Evolutionary conservation across 1,140 invertebrate genomes (phyloP).

Genomic region (Plutomurus gul): DNA sequence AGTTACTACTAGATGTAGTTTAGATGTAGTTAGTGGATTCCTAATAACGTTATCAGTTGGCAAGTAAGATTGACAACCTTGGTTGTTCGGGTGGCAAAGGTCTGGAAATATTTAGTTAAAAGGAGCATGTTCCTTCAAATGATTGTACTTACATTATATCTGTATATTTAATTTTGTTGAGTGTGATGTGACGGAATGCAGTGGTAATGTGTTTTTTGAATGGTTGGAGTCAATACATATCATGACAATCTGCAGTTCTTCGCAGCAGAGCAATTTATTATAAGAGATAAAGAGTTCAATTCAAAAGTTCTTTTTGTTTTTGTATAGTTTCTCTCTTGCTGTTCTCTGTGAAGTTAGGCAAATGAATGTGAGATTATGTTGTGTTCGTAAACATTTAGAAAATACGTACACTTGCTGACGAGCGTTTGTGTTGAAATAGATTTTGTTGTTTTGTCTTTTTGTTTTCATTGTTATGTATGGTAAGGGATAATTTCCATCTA

Average conservation of each 20-base stretch:
- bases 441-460: not conserved
- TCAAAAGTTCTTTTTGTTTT: not conserved
- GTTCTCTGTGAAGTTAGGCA: not conserved
- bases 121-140: no score
- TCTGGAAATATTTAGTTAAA: no score
- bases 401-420: no score
- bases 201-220: no score
- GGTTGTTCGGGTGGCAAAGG: no score
- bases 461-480: not conserved
- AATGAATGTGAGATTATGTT: not conserved
- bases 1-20: not conserved
- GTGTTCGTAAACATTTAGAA: not conserved
- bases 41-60: not conserved
- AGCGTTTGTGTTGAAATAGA: not conserved
- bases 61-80: not conserved
- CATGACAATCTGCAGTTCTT: no score
- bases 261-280: not conserved
- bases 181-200: no score
- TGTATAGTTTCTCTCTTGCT: not conserved
- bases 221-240: no score
- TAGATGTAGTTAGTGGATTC: no score
- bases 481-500: not conserved
- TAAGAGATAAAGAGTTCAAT: not conserved
- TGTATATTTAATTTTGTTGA: no score
- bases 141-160: no score